Percentiles rank a stretch among this genome's conserved stretches.
These are phyloP conservation scores for Rhinopithecus roxellana DNA, from an alignment of 2,113 vertebrate genomes.

Conservation along the genomic window DNA sequence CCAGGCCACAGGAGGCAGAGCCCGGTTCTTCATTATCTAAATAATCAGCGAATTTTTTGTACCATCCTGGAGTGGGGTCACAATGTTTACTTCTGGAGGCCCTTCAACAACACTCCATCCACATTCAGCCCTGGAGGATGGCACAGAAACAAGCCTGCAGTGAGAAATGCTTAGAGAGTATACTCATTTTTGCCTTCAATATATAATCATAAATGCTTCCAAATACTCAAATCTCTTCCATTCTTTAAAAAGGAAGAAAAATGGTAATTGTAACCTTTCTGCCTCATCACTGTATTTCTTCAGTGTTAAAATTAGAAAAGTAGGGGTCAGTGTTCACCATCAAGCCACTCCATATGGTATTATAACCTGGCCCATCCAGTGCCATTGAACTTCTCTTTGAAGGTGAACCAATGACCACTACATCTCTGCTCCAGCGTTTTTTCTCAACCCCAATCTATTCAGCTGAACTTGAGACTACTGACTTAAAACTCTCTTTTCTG, in stretches of 20 bases:
- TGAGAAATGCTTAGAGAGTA: neutral
- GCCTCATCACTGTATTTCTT: neutral
- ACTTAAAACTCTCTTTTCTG: constrained; percentile 24
- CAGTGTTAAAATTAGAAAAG: constrained; percentile 8
- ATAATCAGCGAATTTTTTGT: constrained; percentile 34
- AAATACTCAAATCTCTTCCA: neutral
- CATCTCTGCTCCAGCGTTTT: neutral
- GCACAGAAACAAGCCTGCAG: neutral
- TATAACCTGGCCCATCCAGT: neutral
- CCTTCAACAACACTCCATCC: neutral
- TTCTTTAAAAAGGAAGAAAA: neutral
- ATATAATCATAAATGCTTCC: neutral
- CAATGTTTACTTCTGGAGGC: constrained; percentile 40
- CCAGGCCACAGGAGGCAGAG: constrained; percentile 26
- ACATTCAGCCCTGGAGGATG: neutral
- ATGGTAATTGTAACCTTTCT: neutral
- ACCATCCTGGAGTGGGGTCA: constrained; percentile 27
- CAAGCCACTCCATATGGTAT: accelerated
- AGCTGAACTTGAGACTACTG: neutral
- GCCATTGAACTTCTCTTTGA: neutral
- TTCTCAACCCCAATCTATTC: neutral
- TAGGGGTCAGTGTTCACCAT: neutral
- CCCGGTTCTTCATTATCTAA: constrained; percentile 11
- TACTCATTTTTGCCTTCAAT: too few species aligned
- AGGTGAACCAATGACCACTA: neutral